Conservation (phyloP, 2,113 vertebrate species). For the Apistogramma diplotaenia region DNA sequence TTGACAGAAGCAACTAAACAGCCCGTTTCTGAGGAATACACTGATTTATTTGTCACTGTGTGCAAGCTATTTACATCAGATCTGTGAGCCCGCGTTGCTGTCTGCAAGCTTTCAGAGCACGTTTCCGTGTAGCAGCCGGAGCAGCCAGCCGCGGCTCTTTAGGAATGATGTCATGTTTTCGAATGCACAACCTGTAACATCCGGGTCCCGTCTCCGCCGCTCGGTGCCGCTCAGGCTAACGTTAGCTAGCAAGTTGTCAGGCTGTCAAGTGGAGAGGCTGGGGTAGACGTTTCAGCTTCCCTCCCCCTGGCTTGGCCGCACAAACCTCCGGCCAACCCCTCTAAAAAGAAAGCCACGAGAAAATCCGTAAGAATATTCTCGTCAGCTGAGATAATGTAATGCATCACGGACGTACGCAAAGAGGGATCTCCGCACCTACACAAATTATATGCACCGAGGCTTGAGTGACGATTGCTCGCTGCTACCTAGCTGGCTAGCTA, state of each 20-base stretch:
- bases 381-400: conserved; percentile 74
- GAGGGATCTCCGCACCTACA: conserved; percentile 68
- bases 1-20: not conserved
- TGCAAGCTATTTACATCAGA: not conserved
- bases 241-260: conserved; percentile 71
- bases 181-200: conserved; percentile 77
- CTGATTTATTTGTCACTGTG: not conserved
- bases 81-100: not conserved
- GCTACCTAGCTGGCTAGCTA: conserved; percentile 64
- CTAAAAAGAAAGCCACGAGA: not conserved
- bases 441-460: conserved; percentile 68
- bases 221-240: conserved; percentile 53
- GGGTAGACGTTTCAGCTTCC: conserved; percentile 71
- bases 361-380: conserved; percentile 30
- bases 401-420: conserved; percentile 62
- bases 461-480: conserved; percentile 61
- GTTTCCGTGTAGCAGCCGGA: not conserved
- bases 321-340: conserved; percentile 37
- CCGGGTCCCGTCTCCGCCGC: conserved; percentile 67
- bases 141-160: conserved; percentile 1
- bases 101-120: not conserved
- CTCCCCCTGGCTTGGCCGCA: conserved; percentile 60
- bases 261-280: conserved; percentile 73
- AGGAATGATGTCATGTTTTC: conserved; percentile 77
- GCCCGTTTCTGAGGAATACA: not conserved